phyloP scores from a whole-genome alignment of 2,113 vertebrate species.

The Petrocephalus zakoni region DNA sequence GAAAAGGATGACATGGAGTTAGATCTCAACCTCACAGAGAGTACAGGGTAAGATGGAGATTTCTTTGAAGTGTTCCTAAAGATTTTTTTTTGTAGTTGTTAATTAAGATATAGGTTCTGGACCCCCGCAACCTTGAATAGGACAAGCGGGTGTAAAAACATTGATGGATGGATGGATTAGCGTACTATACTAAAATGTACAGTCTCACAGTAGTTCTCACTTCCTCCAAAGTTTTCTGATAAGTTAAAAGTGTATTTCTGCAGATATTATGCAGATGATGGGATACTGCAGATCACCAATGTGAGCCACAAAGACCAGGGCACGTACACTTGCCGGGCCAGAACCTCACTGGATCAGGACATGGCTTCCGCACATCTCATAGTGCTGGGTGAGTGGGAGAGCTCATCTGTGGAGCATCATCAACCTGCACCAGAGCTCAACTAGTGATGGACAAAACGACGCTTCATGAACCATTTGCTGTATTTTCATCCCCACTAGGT shows the following conservation, averaged over 20 bases:
- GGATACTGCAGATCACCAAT: constrained; percentile 73
- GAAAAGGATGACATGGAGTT: constrained; percentile 72
- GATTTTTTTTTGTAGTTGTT: background rate
- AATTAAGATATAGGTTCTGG: background rate
- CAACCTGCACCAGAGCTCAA: background rate
- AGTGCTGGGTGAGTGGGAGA: constrained; percentile 73
- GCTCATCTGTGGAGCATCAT: background rate
- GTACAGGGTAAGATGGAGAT: constrained; percentile 62
- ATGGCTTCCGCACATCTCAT: constrained; percentile 57
- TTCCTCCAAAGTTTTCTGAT: background rate
- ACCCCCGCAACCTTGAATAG: background rate
- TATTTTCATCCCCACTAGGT: background rate
- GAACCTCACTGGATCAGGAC: constrained; percentile 68
- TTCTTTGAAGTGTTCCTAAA: background rate
- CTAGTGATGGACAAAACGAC: background rate
- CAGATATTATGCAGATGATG: constrained; percentile 68
- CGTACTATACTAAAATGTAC: background rate
- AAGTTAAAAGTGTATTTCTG: background rate
- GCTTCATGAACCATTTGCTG: background rate
- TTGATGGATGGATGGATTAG: background rate
- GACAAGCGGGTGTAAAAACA: background rate
- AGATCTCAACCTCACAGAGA: constrained; percentile 63
- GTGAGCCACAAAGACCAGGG: constrained; percentile 76
- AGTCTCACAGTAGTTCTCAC: background rate
- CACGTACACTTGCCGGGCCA: constrained; percentile 70